Evolutionary conservation across 2,113 vertebrate species (phyloP).

Genomic region (Vombatus ursinus): DNA sequence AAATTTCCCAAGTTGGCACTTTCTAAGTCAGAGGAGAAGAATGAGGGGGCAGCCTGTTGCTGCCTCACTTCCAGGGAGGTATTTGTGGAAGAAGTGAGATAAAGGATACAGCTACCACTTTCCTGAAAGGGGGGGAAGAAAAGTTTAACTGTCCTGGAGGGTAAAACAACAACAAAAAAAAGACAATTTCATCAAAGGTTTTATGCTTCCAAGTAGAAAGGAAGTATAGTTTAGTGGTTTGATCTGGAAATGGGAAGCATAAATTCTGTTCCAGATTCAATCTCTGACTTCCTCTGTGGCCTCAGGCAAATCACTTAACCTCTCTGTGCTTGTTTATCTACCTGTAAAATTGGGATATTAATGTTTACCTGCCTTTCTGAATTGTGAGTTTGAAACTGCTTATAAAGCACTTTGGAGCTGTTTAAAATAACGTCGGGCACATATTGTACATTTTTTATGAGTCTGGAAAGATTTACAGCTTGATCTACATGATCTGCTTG

Average conservation of each 20-base stretch:
- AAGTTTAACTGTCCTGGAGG: neutral
- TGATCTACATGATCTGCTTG: constrained; percentile 17
- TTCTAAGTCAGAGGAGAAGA: constrained; percentile 35
- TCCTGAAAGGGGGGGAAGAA: neutral
- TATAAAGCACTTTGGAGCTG: neutral
- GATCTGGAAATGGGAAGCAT: constrained; percentile 5
- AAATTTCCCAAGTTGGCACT: constrained; percentile 18
- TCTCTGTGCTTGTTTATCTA: constrained; percentile 29
- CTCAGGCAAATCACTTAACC: constrained; percentile 27
- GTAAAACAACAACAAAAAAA: neutral
- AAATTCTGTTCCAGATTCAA: constrained; percentile 17
- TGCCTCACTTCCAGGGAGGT: neutral
- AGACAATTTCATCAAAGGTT: neutral
- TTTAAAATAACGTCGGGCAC: constrained; percentile 20
- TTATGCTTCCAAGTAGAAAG: neutral
- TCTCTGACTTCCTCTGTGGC: constrained; percentile 24
- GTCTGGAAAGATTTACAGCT: constrained; percentile 24
- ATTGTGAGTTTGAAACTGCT: neutral
- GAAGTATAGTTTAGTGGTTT: constrained; percentile 7
- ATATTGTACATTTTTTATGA: neutral
- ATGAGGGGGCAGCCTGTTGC: constrained; percentile 30
- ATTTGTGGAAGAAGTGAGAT: neutral
- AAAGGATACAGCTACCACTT: constrained; percentile 30
- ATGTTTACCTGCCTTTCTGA: neutral
- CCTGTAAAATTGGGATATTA: neutral